Evolutionary conservation across 2,797 vertebrate species (phyloP).

Genomic region (Epinephelus malabaricus): DNA sequence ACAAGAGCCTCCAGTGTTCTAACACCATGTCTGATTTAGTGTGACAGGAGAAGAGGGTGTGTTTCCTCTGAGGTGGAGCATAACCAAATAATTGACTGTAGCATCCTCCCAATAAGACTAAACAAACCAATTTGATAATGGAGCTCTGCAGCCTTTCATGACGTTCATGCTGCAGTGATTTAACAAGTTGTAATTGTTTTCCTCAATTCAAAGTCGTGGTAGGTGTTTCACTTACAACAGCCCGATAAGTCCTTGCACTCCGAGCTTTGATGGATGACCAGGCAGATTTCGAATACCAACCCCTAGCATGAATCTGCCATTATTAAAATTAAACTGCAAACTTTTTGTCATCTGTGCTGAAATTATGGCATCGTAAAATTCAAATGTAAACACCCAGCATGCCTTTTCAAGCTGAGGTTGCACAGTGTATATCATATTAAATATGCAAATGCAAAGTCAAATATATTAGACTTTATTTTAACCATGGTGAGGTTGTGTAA

Average conservation of each 20-base stretch:
- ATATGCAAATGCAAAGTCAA: conserved; percentile 1
- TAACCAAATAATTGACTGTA: conserved; percentile 16
- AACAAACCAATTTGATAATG: conserved; percentile 11
- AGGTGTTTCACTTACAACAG: not conserved
- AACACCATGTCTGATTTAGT: conserved; percentile 52
- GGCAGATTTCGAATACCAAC: conserved; percentile 17
- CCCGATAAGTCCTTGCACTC: not conserved
- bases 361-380: conserved; percentile 1
- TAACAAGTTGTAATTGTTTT: not conserved
- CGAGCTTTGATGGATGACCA: not conserved
- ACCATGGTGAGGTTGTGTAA: not conserved
- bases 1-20: conserved; percentile 46
- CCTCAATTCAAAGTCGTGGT: not conserved
- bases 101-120: conserved; percentile 13
- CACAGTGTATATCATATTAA: not conserved
- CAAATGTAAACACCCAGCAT: not conserved
- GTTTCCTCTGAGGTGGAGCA: conserved; percentile 25
- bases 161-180: not conserved
- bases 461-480: not conserved
- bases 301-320: conserved; percentile 6
- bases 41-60: conserved; percentile 41
- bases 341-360: conserved; percentile 2
- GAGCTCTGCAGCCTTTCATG: not conserved
- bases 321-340: conserved; percentile 8
- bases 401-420: conserved; percentile 16